Percentiles rank a stretch among this genome's conserved stretches.
phyloP scores from a whole-genome alignment of 2,113 vertebrate species.

The Sinocyclocheilus grahami region DNA sequence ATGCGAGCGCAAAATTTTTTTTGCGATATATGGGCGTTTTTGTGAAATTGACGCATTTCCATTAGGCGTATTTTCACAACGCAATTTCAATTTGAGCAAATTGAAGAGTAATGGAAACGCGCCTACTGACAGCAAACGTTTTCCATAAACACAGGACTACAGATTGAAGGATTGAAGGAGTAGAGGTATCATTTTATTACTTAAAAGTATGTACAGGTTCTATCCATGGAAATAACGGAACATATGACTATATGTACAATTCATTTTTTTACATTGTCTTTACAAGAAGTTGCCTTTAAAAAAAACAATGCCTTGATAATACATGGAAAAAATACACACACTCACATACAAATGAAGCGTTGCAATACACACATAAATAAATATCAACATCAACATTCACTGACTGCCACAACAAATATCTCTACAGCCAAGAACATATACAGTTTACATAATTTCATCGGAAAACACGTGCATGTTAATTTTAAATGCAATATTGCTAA shows the following conservation, averaged over 20 bases:
- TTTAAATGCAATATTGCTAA: slow-evolving; percentile 81
- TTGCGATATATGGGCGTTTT: too few relatives aligned
- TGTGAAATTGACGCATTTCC: too few relatives aligned
- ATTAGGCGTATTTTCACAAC: too few relatives aligned
- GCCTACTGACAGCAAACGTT: too few relatives aligned
- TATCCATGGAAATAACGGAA: slow-evolving; percentile 83
- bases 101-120: too few relatives aligned
- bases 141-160: too few relatives aligned
- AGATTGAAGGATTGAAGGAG: too few relatives aligned
- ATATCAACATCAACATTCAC: slow-evolving; percentile 82
- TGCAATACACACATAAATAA: slow-evolving; percentile 93
- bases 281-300: slow-evolving; percentile 83
- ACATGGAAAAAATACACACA: slow-evolving; percentile 58
- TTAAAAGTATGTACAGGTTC: slow-evolving; percentile 82
- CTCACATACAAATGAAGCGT: slow-evolving; percentile 79
- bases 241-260: slow-evolving; percentile 91
- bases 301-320: slow-evolving; percentile 59
- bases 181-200: too few relatives aligned
- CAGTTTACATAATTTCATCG: slow-evolving; percentile 70
- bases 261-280: slow-evolving; percentile 69
- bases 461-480: slow-evolving; percentile 72
- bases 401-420: slow-evolving; percentile 81
- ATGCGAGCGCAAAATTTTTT: too few relatives aligned
- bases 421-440: slow-evolving; percentile 84
- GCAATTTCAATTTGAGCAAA: too few relatives aligned